phyloP scores from a whole-genome alignment of 2,113 vertebrate species.

The Centropus unirufus region DNA sequence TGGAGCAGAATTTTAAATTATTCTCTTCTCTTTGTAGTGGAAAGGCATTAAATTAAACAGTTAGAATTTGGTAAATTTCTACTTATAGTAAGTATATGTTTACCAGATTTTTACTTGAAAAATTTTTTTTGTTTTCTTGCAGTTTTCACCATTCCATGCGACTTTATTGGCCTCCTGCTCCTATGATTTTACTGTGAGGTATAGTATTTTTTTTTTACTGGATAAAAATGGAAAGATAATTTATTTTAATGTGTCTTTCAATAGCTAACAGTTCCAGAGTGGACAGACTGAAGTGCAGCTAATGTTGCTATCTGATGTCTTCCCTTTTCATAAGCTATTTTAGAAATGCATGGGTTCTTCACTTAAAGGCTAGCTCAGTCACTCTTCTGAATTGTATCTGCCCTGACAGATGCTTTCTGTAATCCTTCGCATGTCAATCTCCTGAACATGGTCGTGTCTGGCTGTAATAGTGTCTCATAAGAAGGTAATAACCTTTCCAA shows the following conservation, averaged over 20 bases:
- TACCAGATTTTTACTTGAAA: not conserved
- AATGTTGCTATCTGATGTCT: not conserved
- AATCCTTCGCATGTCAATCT: not conserved
- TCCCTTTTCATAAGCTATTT: not conserved
- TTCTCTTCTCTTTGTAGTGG: not conserved
- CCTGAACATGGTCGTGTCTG: not conserved
- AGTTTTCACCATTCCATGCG: conserved; percentile 93
- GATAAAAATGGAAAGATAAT: not conserved
- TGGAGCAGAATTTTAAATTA: not conserved
- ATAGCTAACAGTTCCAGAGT: not conserved
- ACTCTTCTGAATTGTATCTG: not conserved
- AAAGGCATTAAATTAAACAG: not conserved
- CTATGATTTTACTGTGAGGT: conserved; percentile 98
- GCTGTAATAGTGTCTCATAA: not conserved
- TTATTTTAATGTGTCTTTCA: not conserved
- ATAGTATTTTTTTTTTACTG: conserved; percentile 48
- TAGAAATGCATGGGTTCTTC: not conserved
- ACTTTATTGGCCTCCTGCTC: conserved; percentile 90
- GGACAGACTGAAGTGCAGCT: not conserved
- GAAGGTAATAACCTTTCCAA: not conserved
- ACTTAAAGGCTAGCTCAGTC: not conserved
- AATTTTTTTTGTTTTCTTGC: conserved; percentile 55
- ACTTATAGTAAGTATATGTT: not conserved
- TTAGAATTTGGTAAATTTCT: not conserved
- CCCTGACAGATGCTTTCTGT: conserved; percentile 22